Conservation (phyloP, 2,888 invertebrate genomes). For the Drosophila subquinaria region DNA sequence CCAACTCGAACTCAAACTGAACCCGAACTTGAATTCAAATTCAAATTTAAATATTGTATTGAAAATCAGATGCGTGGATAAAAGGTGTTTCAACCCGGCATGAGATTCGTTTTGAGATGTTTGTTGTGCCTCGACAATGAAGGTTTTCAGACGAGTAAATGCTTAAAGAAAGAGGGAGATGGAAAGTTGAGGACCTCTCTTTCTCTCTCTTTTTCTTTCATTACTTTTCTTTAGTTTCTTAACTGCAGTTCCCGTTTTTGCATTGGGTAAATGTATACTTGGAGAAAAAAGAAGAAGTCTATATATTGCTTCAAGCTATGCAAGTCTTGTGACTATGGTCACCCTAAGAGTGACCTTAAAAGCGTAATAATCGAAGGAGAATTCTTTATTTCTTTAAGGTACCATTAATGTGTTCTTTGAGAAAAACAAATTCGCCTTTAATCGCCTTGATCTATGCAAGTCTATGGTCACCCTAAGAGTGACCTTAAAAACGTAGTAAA, state of each 20-base stretch:
- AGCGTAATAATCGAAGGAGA: too few relatives aligned
- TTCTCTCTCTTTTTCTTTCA: not conserved
- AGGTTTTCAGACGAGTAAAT: not conserved
- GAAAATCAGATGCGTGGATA: conserved; percentile 7
- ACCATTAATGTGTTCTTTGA: too few relatives aligned
- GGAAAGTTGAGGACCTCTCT: not conserved
- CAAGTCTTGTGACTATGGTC: not conserved
- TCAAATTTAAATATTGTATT: conserved; percentile 16
- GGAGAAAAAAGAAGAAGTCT: too few relatives aligned
- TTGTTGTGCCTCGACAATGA: not conserved
- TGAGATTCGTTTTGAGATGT: not conserved
- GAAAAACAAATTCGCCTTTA: not conserved
- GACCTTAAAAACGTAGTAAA: not conserved
- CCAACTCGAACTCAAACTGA: conserved; percentile 6
- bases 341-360: not conserved
- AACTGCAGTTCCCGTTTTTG: not conserved
- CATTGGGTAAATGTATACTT: too few relatives aligned
- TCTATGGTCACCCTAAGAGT: conserved; percentile 5
- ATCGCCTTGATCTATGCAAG: not conserved
- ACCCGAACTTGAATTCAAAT: conserved; percentile 1
- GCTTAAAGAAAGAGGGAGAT: not conserved
- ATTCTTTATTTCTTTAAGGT: too few relatives aligned
- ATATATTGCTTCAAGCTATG: too few relatives aligned
- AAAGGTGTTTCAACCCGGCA: conserved; percentile 11
- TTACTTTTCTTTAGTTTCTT: not conserved